These are phyloP conservation scores for Xiphorhynchus elegans DNA, from an alignment of 2,113 vertebrate species.

Conservation along the genomic window DNA sequence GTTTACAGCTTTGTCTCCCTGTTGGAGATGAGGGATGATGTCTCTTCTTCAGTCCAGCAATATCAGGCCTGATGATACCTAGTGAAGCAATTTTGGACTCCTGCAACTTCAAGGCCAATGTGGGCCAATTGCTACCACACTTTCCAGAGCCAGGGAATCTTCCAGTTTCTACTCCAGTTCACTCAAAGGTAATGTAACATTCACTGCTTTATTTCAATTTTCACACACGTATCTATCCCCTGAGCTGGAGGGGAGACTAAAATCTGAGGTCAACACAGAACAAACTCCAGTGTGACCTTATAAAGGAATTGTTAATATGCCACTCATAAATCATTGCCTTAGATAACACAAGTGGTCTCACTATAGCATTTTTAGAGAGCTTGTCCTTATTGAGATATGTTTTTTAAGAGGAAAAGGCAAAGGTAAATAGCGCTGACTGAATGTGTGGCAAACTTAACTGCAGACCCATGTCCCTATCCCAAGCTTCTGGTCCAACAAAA, in stretches of 20 bases:
- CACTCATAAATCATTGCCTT: not conserved
- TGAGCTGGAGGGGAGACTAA: not conserved
- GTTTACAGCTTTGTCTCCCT: not conserved
- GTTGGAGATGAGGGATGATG: not conserved
- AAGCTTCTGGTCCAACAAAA: not conserved
- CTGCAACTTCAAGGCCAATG: not conserved
- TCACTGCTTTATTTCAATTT: not conserved
- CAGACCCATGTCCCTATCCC: not conserved
- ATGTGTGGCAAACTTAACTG: not conserved
- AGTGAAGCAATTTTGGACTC: not conserved
- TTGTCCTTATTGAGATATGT: not conserved
- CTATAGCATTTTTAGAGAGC: not conserved
- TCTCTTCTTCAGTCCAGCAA: not conserved
- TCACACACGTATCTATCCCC: not conserved
- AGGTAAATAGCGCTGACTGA: not conserved
- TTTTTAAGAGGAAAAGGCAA: not conserved
- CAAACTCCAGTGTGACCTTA: not conserved
- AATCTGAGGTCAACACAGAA: not conserved
- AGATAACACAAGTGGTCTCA: not conserved
- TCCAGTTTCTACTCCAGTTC: not conserved
- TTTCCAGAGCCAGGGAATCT: not conserved
- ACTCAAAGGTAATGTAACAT: not conserved
- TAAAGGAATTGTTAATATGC: not conserved
- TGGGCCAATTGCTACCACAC: not conserved
- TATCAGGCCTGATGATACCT: not conserved